Conservation (phyloP, 1,140 invertebrate genomes). For the Drosophila melanogaster region Release_6_plus_ISO1_MT NC_004354.4:1662501-1663000, state of each 20-base stretch:
- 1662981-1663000: slow-evolving; percentile 18
- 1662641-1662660: slow-evolving; percentile 83
- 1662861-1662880: slow-evolving; percentile 67
- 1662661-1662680: slow-evolving; percentile 68
- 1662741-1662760: slow-evolving; percentile 12
- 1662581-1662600: slow-evolving; percentile 18
- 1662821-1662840: slow-evolving; percentile 70
- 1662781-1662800: slow-evolving; percentile 61
- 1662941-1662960: slow-evolving; percentile 1
- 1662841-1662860: slow-evolving; percentile 57
- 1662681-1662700: slow-evolving; percentile 71
- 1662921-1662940: slow-evolving; percentile 37
- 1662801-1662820: slow-evolving; percentile 80
- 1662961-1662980: background rate
- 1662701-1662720: slow-evolving; percentile 82
- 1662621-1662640: slow-evolving; percentile 81
- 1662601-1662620: slow-evolving; percentile 37
- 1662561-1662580: slow-evolving; percentile 29
- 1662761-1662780: slow-evolving; percentile 77
- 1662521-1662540: slow-evolving; percentile 27
- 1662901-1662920: slow-evolving; percentile 43
- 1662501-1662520: slow-evolving; percentile 21
- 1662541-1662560: slow-evolving; percentile 18
- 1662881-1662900: slow-evolving; percentile 53
- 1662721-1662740: slow-evolving; percentile 36